Evolutionary conservation across 2,113 vertebrate genomes (phyloP).

Genomic region (Cyphomyrus discorhynchus): DNA sequence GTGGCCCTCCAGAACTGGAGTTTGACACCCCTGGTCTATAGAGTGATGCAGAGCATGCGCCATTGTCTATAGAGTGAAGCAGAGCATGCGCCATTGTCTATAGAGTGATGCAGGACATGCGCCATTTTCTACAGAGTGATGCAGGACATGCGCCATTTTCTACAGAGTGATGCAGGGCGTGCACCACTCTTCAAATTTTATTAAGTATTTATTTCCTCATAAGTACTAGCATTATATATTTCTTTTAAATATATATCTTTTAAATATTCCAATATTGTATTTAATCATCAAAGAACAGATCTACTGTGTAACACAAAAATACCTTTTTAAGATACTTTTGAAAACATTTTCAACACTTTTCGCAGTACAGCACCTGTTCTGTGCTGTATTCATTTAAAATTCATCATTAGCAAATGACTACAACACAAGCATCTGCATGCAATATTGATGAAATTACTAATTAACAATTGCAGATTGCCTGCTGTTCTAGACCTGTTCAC

Average conservation of each 20-base stretch:
- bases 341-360: background rate
- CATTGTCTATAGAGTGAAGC: no score
- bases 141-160: no score
- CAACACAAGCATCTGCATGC: background rate
- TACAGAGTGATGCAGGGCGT: background rate
- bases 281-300: background rate
- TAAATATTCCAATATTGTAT: background rate
- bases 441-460: background rate
- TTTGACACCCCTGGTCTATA: no score
- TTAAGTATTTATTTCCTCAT: background rate
- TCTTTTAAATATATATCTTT: background rate
- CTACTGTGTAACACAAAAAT: background rate
- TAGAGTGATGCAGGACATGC: background rate
- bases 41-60: no score
- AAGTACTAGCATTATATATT: background rate
- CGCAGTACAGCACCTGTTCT: background rate
- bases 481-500: background rate
- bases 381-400: background rate
- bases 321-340: background rate
- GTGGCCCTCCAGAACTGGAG: no score
- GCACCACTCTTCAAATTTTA: background rate
- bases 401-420: background rate
- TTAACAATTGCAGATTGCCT: background rate
- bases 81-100: no score
- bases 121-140: background rate